Percentiles rank a stretch among this genome's conserved stretches.
Evolutionary conservation across 2,113 vertebrate genomes (phyloP).

Genomic region (Barnardius zonarius): DNA sequence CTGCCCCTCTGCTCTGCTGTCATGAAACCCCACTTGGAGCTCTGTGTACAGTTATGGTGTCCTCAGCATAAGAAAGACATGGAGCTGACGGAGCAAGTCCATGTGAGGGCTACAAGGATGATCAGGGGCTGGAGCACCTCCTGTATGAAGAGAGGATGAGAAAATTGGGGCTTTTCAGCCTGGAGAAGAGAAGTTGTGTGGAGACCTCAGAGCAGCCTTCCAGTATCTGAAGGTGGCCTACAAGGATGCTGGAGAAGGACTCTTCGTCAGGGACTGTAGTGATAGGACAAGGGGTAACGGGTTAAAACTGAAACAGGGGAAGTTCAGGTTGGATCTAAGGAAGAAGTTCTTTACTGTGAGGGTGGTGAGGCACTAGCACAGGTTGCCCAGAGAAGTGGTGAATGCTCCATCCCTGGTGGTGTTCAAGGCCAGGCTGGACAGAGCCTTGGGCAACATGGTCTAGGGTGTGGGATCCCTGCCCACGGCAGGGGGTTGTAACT

Average conservation of each 20-base stretch:
- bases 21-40: neutral
- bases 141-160: neutral
- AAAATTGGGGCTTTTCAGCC: neutral
- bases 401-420: neutral
- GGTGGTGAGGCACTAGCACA: neutral
- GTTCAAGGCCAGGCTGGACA: neutral
- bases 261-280: neutral
- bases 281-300: neutral
- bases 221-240: neutral
- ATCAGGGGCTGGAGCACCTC: neutral
- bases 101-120: neutral
- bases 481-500: neutral
- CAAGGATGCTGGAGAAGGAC: neutral
- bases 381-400: neutral
- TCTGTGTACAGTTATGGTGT: neutral
- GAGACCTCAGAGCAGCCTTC: neutral
- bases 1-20: neutral
- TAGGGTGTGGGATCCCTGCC: neutral
- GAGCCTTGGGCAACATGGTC: neutral
- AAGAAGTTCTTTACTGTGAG: neutral
- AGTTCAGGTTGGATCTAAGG: neutral
- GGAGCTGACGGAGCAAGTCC: neutral
- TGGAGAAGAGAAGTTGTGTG: neutral
- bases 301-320: neutral
- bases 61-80: neutral